Percentiles rank a stretch among this genome's conserved stretches.
Conservation (phyloP, 2,113 vertebrate genomes). For the Propithecus coquereli region DNA sequence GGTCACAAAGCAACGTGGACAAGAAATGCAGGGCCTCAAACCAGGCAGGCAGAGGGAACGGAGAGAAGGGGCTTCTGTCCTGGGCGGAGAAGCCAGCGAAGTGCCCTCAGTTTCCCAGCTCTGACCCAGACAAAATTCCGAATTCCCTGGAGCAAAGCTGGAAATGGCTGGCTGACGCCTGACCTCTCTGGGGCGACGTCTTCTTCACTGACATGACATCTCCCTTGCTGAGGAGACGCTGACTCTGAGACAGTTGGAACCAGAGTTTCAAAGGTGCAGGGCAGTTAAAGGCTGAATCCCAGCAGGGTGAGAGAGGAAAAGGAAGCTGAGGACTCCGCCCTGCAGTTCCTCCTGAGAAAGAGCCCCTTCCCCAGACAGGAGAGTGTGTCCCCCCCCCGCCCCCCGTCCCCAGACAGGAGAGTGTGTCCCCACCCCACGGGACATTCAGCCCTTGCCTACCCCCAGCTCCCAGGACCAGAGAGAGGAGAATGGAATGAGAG, state of each 20-base stretch:
- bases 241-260: background rate
- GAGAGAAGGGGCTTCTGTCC: background rate
- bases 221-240: background rate
- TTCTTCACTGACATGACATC: background rate
- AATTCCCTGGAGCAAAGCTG: background rate
- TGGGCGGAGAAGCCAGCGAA: background rate
- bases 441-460: background rate
- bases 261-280: background rate
- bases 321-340: background rate
- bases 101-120: background rate
- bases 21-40: background rate
- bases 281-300: background rate
- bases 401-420: background rate
- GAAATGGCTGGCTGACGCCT: background rate
- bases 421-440: accelerated
- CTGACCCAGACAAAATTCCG: background rate
- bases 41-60: background rate
- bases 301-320: background rate
- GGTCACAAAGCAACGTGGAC: background rate
- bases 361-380: background rate
- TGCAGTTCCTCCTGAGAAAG: background rate
- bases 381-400: too few species aligned
- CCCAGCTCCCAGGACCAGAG: background rate
- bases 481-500: background rate
- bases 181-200: background rate